Conservation (phyloP, 1,140 invertebrate species). For the Gerris buenoi region DNA sequence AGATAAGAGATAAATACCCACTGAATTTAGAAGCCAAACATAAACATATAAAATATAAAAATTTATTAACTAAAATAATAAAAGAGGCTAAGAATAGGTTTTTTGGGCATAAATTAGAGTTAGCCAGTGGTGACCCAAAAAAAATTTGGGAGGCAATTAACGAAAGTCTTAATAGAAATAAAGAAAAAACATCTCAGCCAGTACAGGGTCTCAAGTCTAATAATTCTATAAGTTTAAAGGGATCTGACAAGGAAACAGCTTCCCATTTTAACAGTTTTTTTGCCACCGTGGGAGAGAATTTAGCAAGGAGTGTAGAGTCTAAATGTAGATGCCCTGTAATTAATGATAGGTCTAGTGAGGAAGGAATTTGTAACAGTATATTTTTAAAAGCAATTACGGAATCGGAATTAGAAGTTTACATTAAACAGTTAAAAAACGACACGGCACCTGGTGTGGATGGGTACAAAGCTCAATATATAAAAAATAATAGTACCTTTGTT, state of each 20-base stretch:
- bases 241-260: background rate
- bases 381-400: background rate
- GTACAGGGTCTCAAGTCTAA: background rate
- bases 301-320: background rate
- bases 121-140: background rate
- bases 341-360: background rate
- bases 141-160: background rate
- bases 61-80: background rate
- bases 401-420: background rate
- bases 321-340: background rate
- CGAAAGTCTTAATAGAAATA: background rate
- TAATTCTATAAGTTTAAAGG: background rate
- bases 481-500: background rate
- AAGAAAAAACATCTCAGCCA: background rate
- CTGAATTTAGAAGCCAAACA: background rate
- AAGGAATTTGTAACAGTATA: background rate
- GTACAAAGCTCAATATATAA: background rate
- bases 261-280: background rate
- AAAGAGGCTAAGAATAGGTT: background rate
- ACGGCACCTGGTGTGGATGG: background rate
- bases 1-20: background rate
- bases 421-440: background rate
- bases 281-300: background rate
- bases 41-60: background rate
- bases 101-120: background rate